phyloP scores from a whole-genome alignment of 2,888 invertebrate species.

The Callinectes sapidus region DNA sequence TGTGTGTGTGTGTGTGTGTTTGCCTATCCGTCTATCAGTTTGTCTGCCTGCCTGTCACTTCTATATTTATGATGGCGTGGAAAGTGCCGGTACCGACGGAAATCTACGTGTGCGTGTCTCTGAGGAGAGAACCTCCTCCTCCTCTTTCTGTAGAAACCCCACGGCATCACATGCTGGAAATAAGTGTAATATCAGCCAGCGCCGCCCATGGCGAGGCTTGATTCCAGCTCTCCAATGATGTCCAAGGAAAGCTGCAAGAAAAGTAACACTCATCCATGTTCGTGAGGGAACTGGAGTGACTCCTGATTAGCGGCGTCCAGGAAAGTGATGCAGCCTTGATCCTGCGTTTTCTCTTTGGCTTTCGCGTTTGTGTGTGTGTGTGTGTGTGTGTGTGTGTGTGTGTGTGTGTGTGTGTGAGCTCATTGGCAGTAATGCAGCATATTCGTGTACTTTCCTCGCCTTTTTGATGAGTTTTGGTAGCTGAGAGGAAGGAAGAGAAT shows the following conservation, averaged over 20 bases:
- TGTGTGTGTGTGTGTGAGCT: constrained; percentile 8
- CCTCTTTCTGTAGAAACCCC: not conserved
- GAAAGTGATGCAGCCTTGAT: not conserved
- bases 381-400: constrained; percentile 36
- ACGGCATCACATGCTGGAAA: not conserved
- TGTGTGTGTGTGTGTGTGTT: not conserved
- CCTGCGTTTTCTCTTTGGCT: not conserved
- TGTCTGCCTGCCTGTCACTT: not conserved
- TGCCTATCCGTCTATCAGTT: not conserved
- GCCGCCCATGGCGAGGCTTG: not conserved
- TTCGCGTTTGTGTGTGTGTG: constrained; percentile 27
- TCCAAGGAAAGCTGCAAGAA: not conserved
- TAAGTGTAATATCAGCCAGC: not conserved
- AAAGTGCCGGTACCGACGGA: not conserved
- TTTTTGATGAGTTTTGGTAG: not conserved
- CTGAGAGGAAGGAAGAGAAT: not conserved
- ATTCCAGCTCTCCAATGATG: not conserved
- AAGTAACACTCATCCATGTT: not conserved
- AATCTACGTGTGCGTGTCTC: not conserved
- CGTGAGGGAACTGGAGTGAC: not conserved
- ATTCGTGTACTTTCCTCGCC: not conserved
- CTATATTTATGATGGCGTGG: not conserved
- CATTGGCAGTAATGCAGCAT: not conserved
- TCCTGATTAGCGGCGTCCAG: not conserved
- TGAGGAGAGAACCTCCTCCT: not conserved